Base-by-base conservation (phyloP, 2,113 vertebrate genomes). In the Sitta europaea region DNA sequence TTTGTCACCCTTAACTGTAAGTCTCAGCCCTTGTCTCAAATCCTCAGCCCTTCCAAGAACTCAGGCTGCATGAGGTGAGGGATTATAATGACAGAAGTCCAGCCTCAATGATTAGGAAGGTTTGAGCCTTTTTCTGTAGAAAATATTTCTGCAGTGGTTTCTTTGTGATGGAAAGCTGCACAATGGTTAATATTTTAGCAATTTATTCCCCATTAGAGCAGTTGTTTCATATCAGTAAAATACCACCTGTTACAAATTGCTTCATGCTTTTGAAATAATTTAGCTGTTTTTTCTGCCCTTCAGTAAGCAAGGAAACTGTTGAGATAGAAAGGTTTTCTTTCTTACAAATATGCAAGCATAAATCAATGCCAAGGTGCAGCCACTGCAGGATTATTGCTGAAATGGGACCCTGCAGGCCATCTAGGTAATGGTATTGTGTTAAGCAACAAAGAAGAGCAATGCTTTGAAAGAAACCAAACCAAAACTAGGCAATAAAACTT, bases 281-380 rank as follows among this genome's bases (percentile, higher is more conserved):
- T 66, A 70, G 54, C 75, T 83, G 33, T 0, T 86, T 93, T 84
- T 87, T 42, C 51, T 91, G 40, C 77, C 84, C 77, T 96, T 96
- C 35, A 70, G 81, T 91, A 88, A 92, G 86, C 54, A 88, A 74
- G 33, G 50, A 76, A 93, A 59, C 14, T 53, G 79, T 55, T 93
- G 51, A 5, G 1, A 90, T 73, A 57, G 78, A 79, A 82, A 83
- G 85, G 67, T 81, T 94, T 96, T 76, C 71, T 90, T 45, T 79
- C 71, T 86, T 72, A 36, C 42, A 86, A 88, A 96, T 88, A 93
- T 43, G 38, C 79, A 73, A 88, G 29, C 75, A 92, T 93, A 94
- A 96, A 97, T 97, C 91, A 96, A 51, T 92, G 94, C 90, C 92
- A 61, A 77, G 71, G 76, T 67, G 42, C 67, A 88, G 75, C 58